Evolutionary conservation across 2,888 invertebrate genomes (phyloP).

Genomic region (Pachliopta kotzebuea): DNA sequence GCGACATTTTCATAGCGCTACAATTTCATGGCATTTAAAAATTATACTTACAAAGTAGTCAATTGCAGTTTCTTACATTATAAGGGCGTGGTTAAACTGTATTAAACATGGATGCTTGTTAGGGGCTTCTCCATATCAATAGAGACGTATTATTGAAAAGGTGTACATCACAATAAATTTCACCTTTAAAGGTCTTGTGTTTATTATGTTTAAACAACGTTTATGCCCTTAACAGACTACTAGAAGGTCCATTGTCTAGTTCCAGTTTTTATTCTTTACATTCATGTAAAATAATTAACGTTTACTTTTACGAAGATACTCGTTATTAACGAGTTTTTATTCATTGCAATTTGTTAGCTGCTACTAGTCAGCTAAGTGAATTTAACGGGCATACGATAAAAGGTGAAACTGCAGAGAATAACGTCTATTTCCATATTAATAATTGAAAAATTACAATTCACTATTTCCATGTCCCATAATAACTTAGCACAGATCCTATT

Average conservation of each 20-base stretch:
- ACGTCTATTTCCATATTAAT: too few relatives aligned
- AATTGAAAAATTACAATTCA: too few relatives aligned
- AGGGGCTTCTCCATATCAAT: not conserved
- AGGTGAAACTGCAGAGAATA: not conserved
- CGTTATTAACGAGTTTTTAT: constrained; percentile 7
- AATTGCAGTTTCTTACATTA: constrained; percentile 40
- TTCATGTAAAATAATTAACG: constrained; percentile 6
- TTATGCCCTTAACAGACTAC: constrained; percentile 5
- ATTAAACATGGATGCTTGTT: constrained; percentile 50
- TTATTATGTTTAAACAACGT: constrained; percentile 5
- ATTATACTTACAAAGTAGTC: not conserved
- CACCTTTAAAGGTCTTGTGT: constrained; percentile 21
- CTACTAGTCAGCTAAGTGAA: not conserved
- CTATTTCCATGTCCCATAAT: too few relatives aligned
- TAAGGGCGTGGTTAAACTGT: constrained; percentile 60
- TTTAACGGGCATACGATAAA: not conserved
- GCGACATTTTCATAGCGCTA: constrained; percentile 3
- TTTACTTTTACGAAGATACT: not conserved
- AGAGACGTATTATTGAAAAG: constrained; percentile 21
- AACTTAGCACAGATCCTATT: too few relatives aligned
- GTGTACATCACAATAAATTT: constrained; percentile 20
- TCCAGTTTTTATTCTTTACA: constrained; percentile 6
- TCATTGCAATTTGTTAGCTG: not conserved
- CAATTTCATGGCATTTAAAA: constrained; percentile 8
- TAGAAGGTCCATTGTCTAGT: not conserved